Evolutionary conservation across 2,113 vertebrate species (phyloP), one percentile per base, ranked within the genome.

Genomic region (Corvus moneduloides): DNA sequence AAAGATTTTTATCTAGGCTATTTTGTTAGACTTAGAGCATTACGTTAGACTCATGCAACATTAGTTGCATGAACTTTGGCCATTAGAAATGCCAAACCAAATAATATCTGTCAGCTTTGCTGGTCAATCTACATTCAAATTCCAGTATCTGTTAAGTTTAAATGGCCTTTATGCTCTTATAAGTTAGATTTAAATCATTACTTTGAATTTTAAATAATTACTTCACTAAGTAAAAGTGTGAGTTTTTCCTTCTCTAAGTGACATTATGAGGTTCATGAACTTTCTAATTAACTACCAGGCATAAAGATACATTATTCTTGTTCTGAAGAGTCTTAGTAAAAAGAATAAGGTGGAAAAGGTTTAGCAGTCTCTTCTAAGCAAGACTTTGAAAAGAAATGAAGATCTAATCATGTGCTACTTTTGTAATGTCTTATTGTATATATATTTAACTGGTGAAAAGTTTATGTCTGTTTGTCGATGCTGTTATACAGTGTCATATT

Each of bases 201-300:
- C 82, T 96, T 89, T 93, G n/a, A 89, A 27, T 69, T 94, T 96
- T 59, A 93, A 95, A 84, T 96, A 89, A 80, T 72, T 11, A 67
- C 72, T 96, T 88, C 78, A 56, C 85, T 79, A 67, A 92, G 44
- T 69, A 88, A 95, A 94, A 84, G 94, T 96, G 89, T 96, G 66
- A 93, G 63, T 81, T 97, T 75, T 97, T 94, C 78, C 68, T 88
- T 96, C 63, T 96, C 81, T 96, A 64, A 96, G 95, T 74, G 94
- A 79, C 83, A 84, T 96, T 96, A 77, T 78, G 64, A 84, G 61
- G 59, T 94, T 97, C 84, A 75, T 92, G 92, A 96, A 93, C 49
- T 97, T 96, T 67, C 68, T 92, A 93, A 96, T 97, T 97, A 96
- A 96, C 96, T 96, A 71, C 66, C 58, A 84, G 64, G 75, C 55